phyloP scores from a whole-genome alignment of 1,140 invertebrate genomes.

The Philotrypesis tridentata region DNA sequence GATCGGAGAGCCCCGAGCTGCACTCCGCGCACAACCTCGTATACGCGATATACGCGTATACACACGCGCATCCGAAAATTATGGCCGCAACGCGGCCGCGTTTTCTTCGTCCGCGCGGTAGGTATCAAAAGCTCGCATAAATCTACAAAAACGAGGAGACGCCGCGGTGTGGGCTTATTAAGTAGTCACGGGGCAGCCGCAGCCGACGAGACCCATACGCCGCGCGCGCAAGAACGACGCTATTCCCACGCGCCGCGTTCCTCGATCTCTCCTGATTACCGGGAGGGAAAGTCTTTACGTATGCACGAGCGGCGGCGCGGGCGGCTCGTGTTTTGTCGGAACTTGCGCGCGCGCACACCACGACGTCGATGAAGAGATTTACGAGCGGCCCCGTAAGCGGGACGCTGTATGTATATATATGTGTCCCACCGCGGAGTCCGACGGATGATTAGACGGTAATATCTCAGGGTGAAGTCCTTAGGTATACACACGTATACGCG shows the following conservation, averaged over 20 bases:
- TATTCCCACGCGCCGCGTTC: constrained; percentile 51
- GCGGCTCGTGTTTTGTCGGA: neutral
- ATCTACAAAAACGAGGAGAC: constrained; percentile 11
- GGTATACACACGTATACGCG: no score
- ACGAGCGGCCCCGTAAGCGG: neutral
- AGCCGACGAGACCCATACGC: no score
- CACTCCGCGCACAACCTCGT: no score
- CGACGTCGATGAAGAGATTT: neutral
- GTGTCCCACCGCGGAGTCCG: no score
- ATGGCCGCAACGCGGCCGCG: neutral
- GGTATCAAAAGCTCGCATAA: constrained; percentile 16
- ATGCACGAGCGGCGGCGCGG: neutral
- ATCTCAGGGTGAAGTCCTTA: neutral
- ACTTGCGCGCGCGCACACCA: no score
- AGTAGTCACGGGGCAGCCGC: constrained; percentile 50
- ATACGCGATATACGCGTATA: neutral
- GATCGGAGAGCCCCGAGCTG: no score
- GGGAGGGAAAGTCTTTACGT: neutral
- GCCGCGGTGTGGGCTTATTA: constrained; percentile 52
- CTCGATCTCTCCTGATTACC: neutral
- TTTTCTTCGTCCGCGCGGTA: neutral
- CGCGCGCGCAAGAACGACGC: constrained; percentile 50
- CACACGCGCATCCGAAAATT: neutral
- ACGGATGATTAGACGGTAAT: neutral
- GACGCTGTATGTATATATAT: no score